phyloP scores from a whole-genome alignment of 2,888 invertebrate species.

The Phytoseiulus persimilis region DNA sequence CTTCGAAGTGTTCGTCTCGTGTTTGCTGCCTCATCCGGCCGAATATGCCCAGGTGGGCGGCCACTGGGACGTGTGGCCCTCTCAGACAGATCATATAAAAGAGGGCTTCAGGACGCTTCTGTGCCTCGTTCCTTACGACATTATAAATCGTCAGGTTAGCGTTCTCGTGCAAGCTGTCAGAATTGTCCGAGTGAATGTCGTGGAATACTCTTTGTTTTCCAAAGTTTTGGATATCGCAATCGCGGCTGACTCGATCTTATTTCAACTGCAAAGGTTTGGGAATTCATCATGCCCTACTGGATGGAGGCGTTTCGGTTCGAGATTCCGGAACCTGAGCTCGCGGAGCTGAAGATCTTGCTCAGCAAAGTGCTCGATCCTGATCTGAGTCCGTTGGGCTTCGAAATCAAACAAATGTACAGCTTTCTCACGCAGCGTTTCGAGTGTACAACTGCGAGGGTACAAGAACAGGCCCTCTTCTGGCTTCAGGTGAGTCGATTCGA shows the following conservation, averaged over 20 bases:
- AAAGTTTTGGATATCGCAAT: constrained; percentile 25
- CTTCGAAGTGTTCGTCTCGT: constrained; percentile 81
- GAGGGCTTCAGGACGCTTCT: constrained; percentile 88
- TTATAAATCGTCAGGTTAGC: constrained; percentile 77
- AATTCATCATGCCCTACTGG: constrained; percentile 97
- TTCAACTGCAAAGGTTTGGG: constrained; percentile 60
- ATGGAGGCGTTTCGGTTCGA: constrained; percentile 92
- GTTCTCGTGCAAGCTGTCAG: too few species aligned
- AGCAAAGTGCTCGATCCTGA: constrained; percentile 95
- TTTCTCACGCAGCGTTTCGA: constrained; percentile 79
- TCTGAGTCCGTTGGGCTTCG: constrained; percentile 86
- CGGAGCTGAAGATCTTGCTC: constrained; percentile 70
- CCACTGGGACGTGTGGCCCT: constrained; percentile 80
- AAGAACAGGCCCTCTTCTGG: constrained; percentile 81
- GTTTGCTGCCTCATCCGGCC: constrained; percentile 87
- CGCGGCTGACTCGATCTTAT: neutral
- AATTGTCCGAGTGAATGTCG: neutral
- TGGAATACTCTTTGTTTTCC: neutral
- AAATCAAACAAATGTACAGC: constrained; percentile 85
- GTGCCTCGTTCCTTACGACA: constrained; percentile 92
- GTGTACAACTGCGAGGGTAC: constrained; percentile 68
- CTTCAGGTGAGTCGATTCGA: constrained; percentile 58
- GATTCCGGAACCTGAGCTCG: constrained; percentile 76
- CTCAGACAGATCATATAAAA: constrained; percentile 71
- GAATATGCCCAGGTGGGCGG: constrained; percentile 92